Evolutionary conservation across 2,113 vertebrate genomes (phyloP).

Genomic region (Tricholaema leucomelas): DNA sequence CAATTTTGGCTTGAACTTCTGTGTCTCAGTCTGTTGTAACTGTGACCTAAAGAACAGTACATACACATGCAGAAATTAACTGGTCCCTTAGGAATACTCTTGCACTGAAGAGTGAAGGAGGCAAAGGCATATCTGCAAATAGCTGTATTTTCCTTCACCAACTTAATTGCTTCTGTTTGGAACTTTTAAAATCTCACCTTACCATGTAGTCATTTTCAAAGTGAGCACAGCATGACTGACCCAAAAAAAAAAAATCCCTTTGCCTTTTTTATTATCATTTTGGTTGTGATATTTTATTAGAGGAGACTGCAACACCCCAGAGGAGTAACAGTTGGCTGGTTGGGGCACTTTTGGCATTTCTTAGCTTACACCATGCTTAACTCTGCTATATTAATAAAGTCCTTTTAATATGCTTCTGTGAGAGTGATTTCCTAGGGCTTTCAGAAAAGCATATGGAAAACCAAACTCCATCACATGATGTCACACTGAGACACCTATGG

Average conservation of each 20-base stretch:
- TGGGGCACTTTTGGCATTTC: slow-evolving; percentile 43
- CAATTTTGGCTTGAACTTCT: slow-evolving; percentile 66
- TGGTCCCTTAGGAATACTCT: slow-evolving; percentile 53
- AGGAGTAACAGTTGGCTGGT: neutral
- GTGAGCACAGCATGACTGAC: slow-evolving; percentile 31
- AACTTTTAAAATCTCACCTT: slow-evolving; percentile 60
- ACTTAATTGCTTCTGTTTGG: slow-evolving; percentile 67
- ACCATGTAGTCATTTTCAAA: slow-evolving; percentile 50
- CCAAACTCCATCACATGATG: neutral
- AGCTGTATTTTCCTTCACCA: slow-evolving; percentile 56
- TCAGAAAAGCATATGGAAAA: slow-evolving; percentile 4
- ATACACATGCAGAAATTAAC: slow-evolving; percentile 62
- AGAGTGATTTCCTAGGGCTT: slow-evolving; percentile 33
- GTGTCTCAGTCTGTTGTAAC: slow-evolving; percentile 58
- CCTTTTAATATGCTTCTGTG: slow-evolving; percentile 39
- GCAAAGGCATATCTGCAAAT: slow-evolving; percentile 57
- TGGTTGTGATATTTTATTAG: slow-evolving; percentile 42
- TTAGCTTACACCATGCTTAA: slow-evolving; percentile 33
- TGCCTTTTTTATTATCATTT: slow-evolving; percentile 58
- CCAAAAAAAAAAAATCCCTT: slow-evolving; percentile 7
- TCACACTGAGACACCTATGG: neutral
- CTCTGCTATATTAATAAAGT: slow-evolving; percentile 36
- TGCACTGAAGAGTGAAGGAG: slow-evolving; percentile 53
- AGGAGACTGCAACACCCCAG: slow-evolving; percentile 2
- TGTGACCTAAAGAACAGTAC: slow-evolving; percentile 65